Percentiles rank a stretch among this genome's conserved stretches.
Evolutionary conservation across 2,113 vertebrate species (phyloP).

Genomic region (Pithys albifrons): DNA sequence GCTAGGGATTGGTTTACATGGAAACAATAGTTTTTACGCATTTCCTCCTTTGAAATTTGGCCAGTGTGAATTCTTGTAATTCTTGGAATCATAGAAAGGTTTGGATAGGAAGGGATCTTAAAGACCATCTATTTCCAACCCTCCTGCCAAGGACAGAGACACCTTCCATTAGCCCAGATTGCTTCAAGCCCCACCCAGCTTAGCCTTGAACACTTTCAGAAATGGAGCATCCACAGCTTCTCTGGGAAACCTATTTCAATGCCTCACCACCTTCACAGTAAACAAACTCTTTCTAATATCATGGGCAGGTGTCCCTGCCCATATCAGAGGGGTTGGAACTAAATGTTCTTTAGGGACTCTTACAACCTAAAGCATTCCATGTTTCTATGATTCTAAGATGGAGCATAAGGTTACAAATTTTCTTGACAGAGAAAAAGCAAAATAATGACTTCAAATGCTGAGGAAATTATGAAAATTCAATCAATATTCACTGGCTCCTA

Average conservation of each 20-base stretch:
- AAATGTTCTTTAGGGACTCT: not conserved
- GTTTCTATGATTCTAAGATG: not conserved
- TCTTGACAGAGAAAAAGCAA: not conserved
- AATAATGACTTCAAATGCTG: not conserved
- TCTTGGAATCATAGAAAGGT: not conserved
- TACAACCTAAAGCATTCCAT: not conserved
- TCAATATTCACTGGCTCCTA: not conserved
- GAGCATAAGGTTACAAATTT: fast-evolving
- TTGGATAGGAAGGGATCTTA: not conserved
- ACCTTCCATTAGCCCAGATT: not conserved
- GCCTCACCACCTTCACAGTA: not conserved
- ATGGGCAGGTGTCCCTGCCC: not conserved
- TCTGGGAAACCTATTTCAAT: not conserved
- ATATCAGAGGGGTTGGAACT: fast-evolving
- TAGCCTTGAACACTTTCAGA: not conserved
- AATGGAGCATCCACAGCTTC: not conserved
- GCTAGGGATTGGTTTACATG: not conserved
- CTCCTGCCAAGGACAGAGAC: not conserved
- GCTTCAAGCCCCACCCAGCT: not conserved
- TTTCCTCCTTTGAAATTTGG: not conserved
- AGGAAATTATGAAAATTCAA: not conserved
- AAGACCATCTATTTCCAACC: too few relatives aligned
- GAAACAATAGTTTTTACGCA: not conserved
- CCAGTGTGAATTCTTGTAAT: not conserved
- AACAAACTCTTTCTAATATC: not conserved